phyloP scores from a whole-genome alignment of 2,113 vertebrate species.

The Zosterops japonicus region DNA sequence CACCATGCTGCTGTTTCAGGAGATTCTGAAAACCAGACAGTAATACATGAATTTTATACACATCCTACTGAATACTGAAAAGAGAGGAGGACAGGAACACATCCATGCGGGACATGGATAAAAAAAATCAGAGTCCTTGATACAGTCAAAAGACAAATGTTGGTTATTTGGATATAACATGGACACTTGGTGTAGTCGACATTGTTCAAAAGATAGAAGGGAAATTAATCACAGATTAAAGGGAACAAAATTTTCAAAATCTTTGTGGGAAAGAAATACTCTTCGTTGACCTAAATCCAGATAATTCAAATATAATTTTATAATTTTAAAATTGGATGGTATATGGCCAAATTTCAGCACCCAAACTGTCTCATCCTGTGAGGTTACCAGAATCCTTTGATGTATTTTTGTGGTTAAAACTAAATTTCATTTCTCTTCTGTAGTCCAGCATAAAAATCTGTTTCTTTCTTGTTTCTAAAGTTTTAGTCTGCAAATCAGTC shows the following conservation, averaged over 20 bases:
- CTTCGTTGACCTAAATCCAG: background rate
- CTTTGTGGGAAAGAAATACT: background rate
- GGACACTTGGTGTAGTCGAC: background rate
- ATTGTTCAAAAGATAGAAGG: background rate
- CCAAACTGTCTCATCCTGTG: background rate
- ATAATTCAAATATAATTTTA: background rate
- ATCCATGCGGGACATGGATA: background rate
- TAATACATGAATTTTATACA: background rate
- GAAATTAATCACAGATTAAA: background rate
- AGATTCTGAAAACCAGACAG: background rate
- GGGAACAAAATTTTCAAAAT: background rate
- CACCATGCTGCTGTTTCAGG: background rate
- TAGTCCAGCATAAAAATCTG: background rate
- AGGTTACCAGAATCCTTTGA: background rate
- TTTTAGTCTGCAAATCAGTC: background rate
- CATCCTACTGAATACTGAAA: background rate
- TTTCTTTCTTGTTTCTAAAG: background rate
- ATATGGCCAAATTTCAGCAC: background rate
- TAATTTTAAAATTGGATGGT: background rate
- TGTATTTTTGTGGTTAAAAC: background rate
- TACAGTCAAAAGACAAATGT: background rate
- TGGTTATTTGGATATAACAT: background rate
- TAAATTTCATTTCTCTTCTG: background rate
- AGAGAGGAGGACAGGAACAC: background rate
- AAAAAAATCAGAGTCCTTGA: background rate